Conservation (phyloP, 2,797 vertebrate species). For the Sylvia borin region DNA sequence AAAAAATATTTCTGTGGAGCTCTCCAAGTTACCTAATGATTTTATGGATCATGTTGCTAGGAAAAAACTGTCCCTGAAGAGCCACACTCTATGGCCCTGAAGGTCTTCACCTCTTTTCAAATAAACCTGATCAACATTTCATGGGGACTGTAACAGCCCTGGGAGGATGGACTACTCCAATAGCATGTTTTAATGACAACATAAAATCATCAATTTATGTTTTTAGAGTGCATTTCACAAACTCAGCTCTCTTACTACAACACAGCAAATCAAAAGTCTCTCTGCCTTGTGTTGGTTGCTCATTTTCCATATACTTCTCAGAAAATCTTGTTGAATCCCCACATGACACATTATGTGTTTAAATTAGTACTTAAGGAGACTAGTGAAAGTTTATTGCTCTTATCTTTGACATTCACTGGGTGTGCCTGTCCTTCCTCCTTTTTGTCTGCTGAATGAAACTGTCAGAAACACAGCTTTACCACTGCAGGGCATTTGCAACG, state of each 20-base stretch:
- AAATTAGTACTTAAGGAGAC: constrained; percentile 3
- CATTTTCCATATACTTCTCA: background rate
- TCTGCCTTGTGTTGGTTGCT: background rate
- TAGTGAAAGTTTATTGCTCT: background rate
- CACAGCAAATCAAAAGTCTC: background rate
- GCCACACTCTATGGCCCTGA: background rate
- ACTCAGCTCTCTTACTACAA: background rate
- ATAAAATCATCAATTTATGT: background rate
- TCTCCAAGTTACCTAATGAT: background rate
- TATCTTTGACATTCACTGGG: background rate
- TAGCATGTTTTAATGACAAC: background rate
- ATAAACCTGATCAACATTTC: background rate
- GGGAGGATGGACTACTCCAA: background rate
- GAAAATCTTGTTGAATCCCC: background rate
- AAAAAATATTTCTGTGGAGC: background rate
- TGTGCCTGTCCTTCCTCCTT: background rate
- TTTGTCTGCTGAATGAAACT: background rate
- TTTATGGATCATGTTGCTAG: background rate
- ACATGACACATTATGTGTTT: background rate
- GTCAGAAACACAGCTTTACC: background rate
- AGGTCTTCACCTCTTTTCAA: background rate
- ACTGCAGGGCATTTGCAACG: background rate
- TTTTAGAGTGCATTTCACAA: background rate
- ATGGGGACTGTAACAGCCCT: background rate
- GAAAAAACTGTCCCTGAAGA: background rate